These are phyloP conservation scores for Seriola dumerili DNA, from an alignment of 2,113 vertebrate species.

Conservation along the genomic window DNA sequence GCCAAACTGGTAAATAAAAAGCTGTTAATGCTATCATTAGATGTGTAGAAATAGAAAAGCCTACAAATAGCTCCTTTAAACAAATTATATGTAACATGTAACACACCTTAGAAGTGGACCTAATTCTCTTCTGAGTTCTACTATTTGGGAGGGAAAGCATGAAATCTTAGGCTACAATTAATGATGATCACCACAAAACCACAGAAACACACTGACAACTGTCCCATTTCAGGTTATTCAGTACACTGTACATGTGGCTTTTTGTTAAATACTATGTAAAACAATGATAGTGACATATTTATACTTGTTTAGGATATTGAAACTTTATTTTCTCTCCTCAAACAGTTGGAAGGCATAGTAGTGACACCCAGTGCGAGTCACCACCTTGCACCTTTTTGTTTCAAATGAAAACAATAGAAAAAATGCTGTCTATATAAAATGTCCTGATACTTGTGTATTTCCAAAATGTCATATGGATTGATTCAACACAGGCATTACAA, in stretches of 20 bases:
- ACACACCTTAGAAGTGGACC: background rate
- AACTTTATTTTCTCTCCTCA: conserved; percentile 57
- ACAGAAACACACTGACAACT: background rate
- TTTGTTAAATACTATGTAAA: conserved; percentile 28
- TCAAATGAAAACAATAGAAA: conserved; percentile 74
- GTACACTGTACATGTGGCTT: conserved; percentile 13
- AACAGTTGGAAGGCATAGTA: conserved; percentile 82
- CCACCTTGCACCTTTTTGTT: conserved; percentile 72
- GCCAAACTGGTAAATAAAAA: too few species aligned
- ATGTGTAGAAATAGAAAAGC: too few species aligned
- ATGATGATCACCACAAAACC: conserved; percentile 5
- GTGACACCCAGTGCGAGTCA: conserved; percentile 60
- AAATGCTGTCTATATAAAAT: conserved; percentile 80
- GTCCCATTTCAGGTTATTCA: conserved; percentile 4
- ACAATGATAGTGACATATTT: conserved; percentile 49
- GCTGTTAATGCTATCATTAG: too few species aligned
- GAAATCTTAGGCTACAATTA: background rate
- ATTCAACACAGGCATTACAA: conserved; percentile 87
- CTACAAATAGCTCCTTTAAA: too few species aligned
- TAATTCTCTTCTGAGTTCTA: background rate
- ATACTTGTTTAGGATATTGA: conserved; percentile 69
- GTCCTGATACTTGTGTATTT: conserved; percentile 83
- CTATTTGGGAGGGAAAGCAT: too few species aligned
- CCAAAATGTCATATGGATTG: conserved; percentile 90
- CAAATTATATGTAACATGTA: too few species aligned